Evolutionary conservation across 2,888 invertebrate genomes (phyloP).

Genomic region (Steromphala cineraria): DNA sequence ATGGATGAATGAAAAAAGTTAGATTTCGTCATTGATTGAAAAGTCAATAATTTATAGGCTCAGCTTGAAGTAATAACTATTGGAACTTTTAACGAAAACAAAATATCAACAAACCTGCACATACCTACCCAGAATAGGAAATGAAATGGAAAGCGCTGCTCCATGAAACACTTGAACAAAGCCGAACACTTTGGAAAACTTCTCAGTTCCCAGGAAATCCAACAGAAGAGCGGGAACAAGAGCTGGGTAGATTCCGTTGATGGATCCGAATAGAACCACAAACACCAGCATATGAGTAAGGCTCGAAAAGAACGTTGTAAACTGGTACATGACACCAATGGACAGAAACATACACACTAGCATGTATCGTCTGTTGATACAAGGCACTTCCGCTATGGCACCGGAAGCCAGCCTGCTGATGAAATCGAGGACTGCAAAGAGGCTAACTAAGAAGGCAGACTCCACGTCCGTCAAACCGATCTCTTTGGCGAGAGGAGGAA

Average conservation of each 20-base stretch:
- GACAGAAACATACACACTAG: neutral
- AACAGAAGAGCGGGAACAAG: constrained; percentile 2
- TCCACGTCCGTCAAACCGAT: neutral
- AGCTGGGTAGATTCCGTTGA: constrained; percentile 11
- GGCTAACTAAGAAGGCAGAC: neutral
- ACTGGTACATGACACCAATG: neutral
- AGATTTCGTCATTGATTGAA: no score
- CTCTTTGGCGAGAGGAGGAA: neutral
- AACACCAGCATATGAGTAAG: neutral
- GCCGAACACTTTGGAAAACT: constrained; percentile 21
- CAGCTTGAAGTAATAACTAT: no score
- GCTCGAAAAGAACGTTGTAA: neutral
- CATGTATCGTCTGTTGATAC: neutral
- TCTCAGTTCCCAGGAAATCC: constrained; percentile 15
- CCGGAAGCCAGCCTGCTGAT: neutral
- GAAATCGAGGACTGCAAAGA: neutral
- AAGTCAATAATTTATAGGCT: no score
- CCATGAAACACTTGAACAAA: constrained; percentile 26
- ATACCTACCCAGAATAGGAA: constrained; percentile 20
- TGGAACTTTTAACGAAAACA: no score
- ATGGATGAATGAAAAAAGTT: no score
- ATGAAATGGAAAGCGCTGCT: constrained; percentile 4
- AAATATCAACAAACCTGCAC: neutral
- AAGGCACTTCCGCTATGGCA: neutral
- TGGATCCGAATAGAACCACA: neutral